A percentile compares a stretch with the other conserved stretches of the same genome.
Conservation (phyloP, 1,140 invertebrate species). For the Ceratitis capitata region DNA sequence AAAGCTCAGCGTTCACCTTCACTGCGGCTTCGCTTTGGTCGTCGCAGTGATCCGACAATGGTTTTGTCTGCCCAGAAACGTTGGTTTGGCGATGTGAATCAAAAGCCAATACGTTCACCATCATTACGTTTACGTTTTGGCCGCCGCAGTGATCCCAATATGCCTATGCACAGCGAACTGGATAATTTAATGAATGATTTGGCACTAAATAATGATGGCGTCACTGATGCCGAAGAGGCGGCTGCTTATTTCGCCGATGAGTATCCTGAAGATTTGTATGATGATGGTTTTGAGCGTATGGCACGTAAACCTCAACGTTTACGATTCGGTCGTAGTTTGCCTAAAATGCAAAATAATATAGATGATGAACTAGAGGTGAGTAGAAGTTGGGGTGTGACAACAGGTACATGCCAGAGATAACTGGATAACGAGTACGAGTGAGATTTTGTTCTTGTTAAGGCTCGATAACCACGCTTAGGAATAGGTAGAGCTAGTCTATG, state of each 20-base stretch:
- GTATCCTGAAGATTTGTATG: constrained; percentile 47
- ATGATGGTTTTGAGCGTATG: constrained; percentile 52
- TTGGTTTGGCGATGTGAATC: constrained; percentile 64
- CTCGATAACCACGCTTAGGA: too few species aligned
- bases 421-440: too few species aligned
- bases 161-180: constrained; percentile 56
- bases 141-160: constrained; percentile 70
- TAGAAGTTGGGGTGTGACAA: neutral
- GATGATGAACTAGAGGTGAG: constrained; percentile 9
- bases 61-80: constrained; percentile 50
- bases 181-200: constrained; percentile 40
- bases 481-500: too few species aligned
- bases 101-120: constrained; percentile 70
- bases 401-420: too few species aligned
- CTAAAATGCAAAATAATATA: constrained; percentile 38
- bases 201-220: neutral
- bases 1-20: constrained; percentile 78
- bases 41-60: constrained; percentile 73
- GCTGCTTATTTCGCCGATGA: constrained; percentile 35
- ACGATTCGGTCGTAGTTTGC: constrained; percentile 58
- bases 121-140: constrained; percentile 73
- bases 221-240: constrained; percentile 12
- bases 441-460: too few species aligned
- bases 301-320: constrained; percentile 60
- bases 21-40: constrained; percentile 74